phyloP scores from a whole-genome alignment of 2,888 invertebrate species.

The Ethmia dodecea region DNA sequence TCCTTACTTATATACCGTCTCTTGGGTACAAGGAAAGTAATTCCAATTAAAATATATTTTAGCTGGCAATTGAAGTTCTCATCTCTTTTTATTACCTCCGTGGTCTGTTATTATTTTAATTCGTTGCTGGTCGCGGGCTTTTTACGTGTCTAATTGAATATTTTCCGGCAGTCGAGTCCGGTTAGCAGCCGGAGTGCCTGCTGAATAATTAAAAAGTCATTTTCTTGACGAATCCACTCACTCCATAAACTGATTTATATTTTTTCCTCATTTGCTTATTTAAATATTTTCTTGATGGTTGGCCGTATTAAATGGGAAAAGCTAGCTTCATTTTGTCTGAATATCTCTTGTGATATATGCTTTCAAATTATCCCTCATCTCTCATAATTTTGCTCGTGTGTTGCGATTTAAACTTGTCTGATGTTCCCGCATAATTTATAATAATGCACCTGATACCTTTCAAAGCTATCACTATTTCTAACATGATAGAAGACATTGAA shows the following conservation, averaged over 20 bases:
- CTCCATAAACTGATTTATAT: conserved; percentile 14
- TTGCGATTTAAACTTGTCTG: too few relatives aligned
- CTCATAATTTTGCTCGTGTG: too few relatives aligned
- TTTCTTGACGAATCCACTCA: conserved; percentile 24
- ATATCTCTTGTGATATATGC: too few relatives aligned
- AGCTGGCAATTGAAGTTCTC: conserved; percentile 15
- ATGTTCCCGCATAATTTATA: too few relatives aligned
- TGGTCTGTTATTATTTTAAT: conserved; percentile 31
- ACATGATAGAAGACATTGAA: too few relatives aligned
- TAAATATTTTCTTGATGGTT: too few relatives aligned
- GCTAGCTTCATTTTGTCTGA: too few relatives aligned
- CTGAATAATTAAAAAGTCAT: conserved; percentile 42
- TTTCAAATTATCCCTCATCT: too few relatives aligned
- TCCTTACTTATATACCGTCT: neutral
- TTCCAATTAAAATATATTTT: conserved; percentile 24
- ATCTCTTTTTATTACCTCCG: conserved; percentile 17
- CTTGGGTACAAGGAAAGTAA: conserved; percentile 17
- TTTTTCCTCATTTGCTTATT: conserved; percentile 1
- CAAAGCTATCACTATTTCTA: too few relatives aligned
- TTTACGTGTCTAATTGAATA: conserved; percentile 42
- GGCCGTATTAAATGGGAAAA: too few relatives aligned
- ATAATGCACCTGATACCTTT: too few relatives aligned
- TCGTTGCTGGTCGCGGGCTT: conserved; percentile 24
- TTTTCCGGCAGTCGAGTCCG: conserved; percentile 26
- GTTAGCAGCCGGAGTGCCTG: conserved; percentile 26